phyloP scores from a whole-genome alignment of 2,113 vertebrate genomes.

The Arvicanthis niloticus region DNA sequence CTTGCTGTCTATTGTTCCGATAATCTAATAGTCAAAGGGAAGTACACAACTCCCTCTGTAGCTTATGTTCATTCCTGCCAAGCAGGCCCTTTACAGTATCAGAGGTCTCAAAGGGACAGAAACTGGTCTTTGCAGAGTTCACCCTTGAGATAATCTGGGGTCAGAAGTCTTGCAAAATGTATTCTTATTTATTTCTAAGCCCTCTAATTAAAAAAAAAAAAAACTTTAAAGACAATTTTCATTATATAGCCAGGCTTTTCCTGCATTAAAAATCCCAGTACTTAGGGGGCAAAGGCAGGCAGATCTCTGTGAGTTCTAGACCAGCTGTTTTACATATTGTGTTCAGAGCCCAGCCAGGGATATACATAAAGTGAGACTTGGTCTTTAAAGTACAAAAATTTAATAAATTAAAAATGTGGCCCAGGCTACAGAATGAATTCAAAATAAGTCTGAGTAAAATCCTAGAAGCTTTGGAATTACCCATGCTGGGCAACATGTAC shows the following conservation, averaged over 20 bases:
- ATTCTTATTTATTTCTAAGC: neutral
- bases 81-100: neutral
- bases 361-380: neutral
- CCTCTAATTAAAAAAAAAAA: neutral
- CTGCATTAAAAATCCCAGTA: neutral
- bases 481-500: too few relatives aligned
- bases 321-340: neutral
- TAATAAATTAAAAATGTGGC: neutral
- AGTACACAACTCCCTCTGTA: neutral
- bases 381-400: neutral
- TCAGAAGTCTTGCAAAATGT: neutral
- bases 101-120: neutral
- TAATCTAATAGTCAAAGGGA: neutral
- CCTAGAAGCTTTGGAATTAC: too few relatives aligned
- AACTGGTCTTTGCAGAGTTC: neutral
- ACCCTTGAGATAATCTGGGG: neutral
- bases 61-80: neutral
- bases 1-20: neutral
- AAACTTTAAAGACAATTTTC: too few relatives aligned
- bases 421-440: neutral
- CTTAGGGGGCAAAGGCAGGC: neutral
- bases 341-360: neutral
- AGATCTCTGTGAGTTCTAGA: neutral
- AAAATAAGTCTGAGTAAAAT: neutral
- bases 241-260: too few relatives aligned